Percentiles rank a stretch among this genome's conserved stretches.
These are phyloP conservation scores for Drosophila willistoni DNA, from an alignment of 1,140 invertebrate genomes.

Conservation along the genomic window DNA sequence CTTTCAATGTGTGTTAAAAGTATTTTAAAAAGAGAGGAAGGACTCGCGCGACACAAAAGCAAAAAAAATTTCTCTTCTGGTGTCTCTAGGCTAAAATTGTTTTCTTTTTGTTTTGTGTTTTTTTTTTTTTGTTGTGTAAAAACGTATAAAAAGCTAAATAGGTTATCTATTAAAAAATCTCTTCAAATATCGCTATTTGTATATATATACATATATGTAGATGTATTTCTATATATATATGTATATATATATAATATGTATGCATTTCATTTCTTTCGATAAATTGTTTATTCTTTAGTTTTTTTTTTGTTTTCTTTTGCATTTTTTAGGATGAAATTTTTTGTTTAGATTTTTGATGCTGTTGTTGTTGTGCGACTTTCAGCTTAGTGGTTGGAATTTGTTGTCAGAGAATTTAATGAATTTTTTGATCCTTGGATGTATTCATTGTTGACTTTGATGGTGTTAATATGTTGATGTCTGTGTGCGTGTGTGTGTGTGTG, in stretches of 20 bases:
- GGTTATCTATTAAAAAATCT: conserved; percentile 65
- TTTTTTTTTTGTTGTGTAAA: conserved; percentile 56
- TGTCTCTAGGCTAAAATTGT: conserved; percentile 53
- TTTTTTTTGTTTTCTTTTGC: background rate
- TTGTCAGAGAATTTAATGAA: conserved; percentile 40
- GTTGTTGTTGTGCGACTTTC: conserved; percentile 46
- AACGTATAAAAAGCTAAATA: conserved; percentile 82
- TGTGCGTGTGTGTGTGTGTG: background rate
- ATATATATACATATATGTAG: conserved; percentile 33
- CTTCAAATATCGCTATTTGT: conserved; percentile 43
- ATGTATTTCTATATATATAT: conserved; percentile 41
- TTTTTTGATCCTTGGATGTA: conserved; percentile 43
- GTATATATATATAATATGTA: conserved; percentile 29
- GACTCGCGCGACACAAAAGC: conserved; percentile 59
- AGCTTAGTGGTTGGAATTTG: conserved; percentile 19
- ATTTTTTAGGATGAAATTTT: conserved; percentile 31
- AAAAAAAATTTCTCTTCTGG: conserved; percentile 43
- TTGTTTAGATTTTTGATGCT: background rate
- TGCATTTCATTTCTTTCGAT: conserved; percentile 29
- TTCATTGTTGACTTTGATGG: background rate
- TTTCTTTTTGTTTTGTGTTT: too few species aligned
- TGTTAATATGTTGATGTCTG: background rate
- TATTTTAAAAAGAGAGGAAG: conserved; percentile 68
- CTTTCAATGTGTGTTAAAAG: conserved; percentile 20
- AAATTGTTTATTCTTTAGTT: conserved; percentile 20